These are phyloP conservation scores for Neopelma chrysocephalum DNA, from an alignment of 2,797 vertebrate species.

Conservation along the genomic window DNA sequence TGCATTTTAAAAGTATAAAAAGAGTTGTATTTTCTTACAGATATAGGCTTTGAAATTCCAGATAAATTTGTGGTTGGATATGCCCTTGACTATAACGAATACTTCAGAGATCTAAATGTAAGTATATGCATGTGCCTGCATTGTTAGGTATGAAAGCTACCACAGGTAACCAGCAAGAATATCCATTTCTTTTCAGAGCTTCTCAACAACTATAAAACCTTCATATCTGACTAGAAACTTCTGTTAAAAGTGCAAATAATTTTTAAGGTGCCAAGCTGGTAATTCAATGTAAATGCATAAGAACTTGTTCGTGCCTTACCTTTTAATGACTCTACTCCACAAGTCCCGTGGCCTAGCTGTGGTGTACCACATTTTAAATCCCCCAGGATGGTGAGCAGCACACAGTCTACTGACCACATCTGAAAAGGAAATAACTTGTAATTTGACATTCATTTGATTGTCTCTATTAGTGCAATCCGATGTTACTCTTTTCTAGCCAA, in stretches of 20 bases:
- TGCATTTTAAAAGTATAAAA: background rate
- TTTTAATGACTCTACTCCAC: background rate
- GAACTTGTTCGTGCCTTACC: background rate
- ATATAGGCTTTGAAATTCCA: constrained; percentile 87
- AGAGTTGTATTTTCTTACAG: constrained; percentile 57
- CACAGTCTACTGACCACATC: background rate
- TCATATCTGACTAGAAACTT: background rate
- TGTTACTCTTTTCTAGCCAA: background rate
- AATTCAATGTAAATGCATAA: background rate
- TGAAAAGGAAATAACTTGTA: background rate
- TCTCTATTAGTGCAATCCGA: background rate
- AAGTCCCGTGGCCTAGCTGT: rapidly evolving
- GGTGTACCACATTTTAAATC: background rate
- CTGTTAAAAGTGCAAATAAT: background rate
- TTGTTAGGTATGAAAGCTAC: background rate
- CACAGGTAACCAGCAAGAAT: background rate
- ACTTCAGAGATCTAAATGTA: constrained; percentile 84
- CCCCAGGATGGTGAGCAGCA: background rate
- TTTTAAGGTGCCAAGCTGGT: background rate
- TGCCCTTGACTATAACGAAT: constrained; percentile 88
- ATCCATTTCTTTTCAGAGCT: background rate
- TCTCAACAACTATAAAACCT: background rate
- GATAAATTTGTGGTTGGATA: constrained; percentile 86
- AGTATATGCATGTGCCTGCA: background rate
- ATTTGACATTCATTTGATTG: background rate